These are phyloP conservation scores for Colius striatus DNA, from an alignment of 2,113 vertebrate genomes.

Conservation along the genomic window DNA sequence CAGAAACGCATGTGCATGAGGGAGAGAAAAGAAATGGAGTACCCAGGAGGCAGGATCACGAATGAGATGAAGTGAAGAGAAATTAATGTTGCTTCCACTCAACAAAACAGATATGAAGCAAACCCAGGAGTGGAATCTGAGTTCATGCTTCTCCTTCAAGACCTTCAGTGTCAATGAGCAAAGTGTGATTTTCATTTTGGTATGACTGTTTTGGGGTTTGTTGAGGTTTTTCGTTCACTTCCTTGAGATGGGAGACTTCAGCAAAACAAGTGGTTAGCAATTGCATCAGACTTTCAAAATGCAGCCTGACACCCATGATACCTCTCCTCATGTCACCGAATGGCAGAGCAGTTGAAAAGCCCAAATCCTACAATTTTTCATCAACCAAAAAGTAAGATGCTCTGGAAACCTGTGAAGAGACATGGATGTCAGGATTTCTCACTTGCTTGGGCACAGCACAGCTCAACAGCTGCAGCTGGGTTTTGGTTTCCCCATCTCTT, in stretches of 20 bases:
- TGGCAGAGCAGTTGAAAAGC: background rate
- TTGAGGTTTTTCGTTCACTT: background rate
- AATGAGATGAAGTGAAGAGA: background rate
- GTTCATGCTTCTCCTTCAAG: background rate
- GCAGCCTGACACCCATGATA: background rate
- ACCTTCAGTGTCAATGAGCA: background rate
- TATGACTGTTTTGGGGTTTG: background rate
- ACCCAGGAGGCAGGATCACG: background rate
- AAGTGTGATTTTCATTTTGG: background rate
- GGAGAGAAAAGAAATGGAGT: background rate
- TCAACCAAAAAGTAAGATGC: background rate
- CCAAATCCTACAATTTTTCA: background rate
- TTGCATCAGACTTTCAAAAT: background rate
- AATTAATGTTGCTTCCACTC: background rate
- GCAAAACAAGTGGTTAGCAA: background rate
- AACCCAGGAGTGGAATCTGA: background rate
- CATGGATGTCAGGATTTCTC: background rate
- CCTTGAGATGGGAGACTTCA: accelerated
- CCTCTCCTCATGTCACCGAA: background rate
- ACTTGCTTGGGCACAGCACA: background rate
- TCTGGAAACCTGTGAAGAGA: background rate
- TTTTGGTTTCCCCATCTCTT: background rate
- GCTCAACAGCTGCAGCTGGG: background rate
- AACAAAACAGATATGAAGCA: background rate
- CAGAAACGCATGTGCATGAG: background rate